Evolutionary conservation across 2,888 invertebrate genomes (phyloP), one percentile per base, ranked within the genome.

Genomic region (Protodeltote pygarga): DNA sequence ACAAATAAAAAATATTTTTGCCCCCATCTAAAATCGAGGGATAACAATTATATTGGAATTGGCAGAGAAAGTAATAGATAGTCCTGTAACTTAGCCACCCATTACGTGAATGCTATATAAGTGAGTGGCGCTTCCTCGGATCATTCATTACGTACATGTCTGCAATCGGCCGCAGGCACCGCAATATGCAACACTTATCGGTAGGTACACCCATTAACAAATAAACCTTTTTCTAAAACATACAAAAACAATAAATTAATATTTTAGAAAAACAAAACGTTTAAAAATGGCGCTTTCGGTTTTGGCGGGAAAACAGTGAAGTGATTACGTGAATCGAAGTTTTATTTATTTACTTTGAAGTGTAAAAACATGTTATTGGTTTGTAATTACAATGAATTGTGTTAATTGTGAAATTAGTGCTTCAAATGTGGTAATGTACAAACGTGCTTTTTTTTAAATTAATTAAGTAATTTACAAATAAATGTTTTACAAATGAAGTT

Each of bases 181-280:
- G 71, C 87, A 90, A 81, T 80, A 92, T 92, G 92, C 88, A 85
- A 85, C 87, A 83, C 75, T 78, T 86, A 85, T 85, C 87, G 92
- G 92, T 92, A 87, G 89, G 92, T 91, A 87, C 60, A 48, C 28
- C 31, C 42, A 48, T 39, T 17, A 23, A 32, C 24, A 53, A 50
- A 35, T 29, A 42, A 75, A 65, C 73, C 48, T 55, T 39, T 59
- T 33, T 51, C 6, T 61, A 58, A 32, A 37, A 54, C n/a, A n/a
- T 62, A 65, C 55, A 62, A 65, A 57, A 44, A 29, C 6, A 25
- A 33, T n/a, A 27, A 13, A 17, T 11, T 34, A 38, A 33, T 1
- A 4, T 13, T 21, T 27, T 15, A 0, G 6, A 1, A 17, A 5
- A 10, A 57, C 23, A 10, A 46, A 57, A 48, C 39, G 20, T 40